Conservation (phyloP, 2,113 vertebrate genomes). For the Drymodes brunneopygia region DNA sequence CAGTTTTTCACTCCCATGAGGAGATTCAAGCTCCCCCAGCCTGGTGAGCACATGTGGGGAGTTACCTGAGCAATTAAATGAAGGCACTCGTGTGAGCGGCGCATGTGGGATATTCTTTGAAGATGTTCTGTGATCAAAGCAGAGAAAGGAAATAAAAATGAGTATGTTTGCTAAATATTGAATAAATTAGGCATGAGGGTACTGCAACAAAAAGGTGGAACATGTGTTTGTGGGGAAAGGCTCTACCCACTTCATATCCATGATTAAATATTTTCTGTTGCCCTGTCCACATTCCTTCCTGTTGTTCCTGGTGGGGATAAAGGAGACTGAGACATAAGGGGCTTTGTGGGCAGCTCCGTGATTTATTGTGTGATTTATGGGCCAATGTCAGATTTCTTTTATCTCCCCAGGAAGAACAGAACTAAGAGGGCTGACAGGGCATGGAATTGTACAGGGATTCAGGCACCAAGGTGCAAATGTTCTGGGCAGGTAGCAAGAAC, state of each 20-base stretch:
- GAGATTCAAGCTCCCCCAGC: neutral
- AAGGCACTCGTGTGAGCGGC: neutral
- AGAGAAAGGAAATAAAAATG: constrained; percentile 22
- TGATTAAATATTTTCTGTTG: neutral
- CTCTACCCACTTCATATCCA: neutral
- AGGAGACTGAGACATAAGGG: neutral
- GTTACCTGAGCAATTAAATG: neutral
- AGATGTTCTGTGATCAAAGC: neutral
- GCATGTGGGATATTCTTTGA: neutral
- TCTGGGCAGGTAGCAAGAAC: neutral
- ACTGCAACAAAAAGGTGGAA: neutral
- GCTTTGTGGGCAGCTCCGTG: neutral
- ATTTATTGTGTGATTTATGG: neutral
- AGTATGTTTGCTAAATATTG: neutral
- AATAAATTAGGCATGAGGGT: neutral
- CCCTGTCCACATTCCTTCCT: neutral
- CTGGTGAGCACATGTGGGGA: neutral
- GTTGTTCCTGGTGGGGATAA: neutral
- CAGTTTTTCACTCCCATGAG: neutral
- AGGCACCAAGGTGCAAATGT: neutral
- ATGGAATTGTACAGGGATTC: neutral
- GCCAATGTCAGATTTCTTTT: neutral
- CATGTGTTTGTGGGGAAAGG: neutral
- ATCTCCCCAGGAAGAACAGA: neutral
- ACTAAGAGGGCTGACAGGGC: neutral